Evolutionary conservation across 2,797 vertebrate species (phyloP), one percentile per base, ranked within the genome.

Genomic region (Brachymystax lenok): DNA sequence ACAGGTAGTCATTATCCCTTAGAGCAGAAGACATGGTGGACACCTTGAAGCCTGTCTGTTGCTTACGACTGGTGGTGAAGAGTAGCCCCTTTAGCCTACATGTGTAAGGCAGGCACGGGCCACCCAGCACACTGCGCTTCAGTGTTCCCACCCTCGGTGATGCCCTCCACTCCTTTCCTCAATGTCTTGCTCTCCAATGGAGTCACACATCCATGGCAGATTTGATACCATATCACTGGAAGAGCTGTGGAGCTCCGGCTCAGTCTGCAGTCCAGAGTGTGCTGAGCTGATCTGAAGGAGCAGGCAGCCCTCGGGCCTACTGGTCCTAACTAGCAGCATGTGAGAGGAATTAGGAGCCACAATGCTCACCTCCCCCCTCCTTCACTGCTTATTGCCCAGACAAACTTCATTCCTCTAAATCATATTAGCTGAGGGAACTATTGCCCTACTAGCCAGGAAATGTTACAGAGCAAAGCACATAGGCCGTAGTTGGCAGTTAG

Each of bases 401-500:
- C 40, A 24, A 16, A 17, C 33, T 61, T 64, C 33, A 74, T 56
- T 77, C 75, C 68, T 68, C 13, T 67, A 56, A 71, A 83, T 69
- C 77, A 82, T 16, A 74, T 52, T 77, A 72, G 64, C 24, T 5
- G 56, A 78, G 77, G 76, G 46, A 17, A 73, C 70, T 79, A 75
- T 78, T 50, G 13, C 74, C 56, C 68, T 46, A 81, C 75, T 59
- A 63, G 46, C 54, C 77, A 59, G 28, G 50, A 74, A 76, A 69
- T 35, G 66, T 6, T 21, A 54, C 17, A 71, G 68, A 69, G 71
- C 17, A 27, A 73, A 92, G 96, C 96, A 90, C 97, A 61, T 7
- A 35, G 35, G 56, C 97, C 96, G 96, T 96, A 3, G 93, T 83
- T 0, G 97, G 97, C 73, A 56, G 52, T 6, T 5, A 56, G 52